Evolutionary conservation across 2,888 invertebrate species (phyloP).

Genomic region (Acanthococcus lagerstroemiae): DNA sequence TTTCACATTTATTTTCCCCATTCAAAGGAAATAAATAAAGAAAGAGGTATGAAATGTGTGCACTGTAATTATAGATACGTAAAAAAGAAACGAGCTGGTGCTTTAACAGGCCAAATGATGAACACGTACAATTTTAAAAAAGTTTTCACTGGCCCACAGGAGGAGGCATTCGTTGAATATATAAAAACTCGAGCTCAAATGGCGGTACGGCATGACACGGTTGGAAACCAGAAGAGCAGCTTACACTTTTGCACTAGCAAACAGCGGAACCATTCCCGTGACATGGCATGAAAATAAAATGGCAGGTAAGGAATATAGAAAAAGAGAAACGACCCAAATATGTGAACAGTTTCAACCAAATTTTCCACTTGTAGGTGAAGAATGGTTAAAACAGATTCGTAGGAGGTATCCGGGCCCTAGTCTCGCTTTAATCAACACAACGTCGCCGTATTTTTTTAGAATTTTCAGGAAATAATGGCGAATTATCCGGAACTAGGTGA

Average conservation of each 20-base stretch:
- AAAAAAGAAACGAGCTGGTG: not conserved
- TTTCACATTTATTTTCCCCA: not conserved
- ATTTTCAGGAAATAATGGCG: too few relatives aligned
- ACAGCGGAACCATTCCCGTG: not conserved
- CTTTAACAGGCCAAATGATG: not conserved
- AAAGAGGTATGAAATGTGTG: not conserved
- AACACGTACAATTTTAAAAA: not conserved
- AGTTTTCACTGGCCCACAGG: not conserved
- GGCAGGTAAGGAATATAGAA: not conserved
- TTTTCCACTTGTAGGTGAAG: too few relatives aligned
- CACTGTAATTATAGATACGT: not conserved
- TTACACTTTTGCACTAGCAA: not conserved
- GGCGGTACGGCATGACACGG: not conserved
- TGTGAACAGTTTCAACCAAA: too few relatives aligned
- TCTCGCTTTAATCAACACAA: too few relatives aligned
- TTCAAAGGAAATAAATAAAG: not conserved
- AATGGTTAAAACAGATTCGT: too few relatives aligned
- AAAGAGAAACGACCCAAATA: too few relatives aligned
- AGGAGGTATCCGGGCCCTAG: too few relatives aligned
- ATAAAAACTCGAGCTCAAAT: not conserved
- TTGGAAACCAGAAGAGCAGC: not conserved
- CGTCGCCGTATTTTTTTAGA: too few relatives aligned
- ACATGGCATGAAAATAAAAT: not conserved
- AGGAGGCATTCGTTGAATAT: not conserved
- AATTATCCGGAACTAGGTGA: too few relatives aligned